Conservation (phyloP, 2,797 vertebrate species). For the Schizopygopsis malacanthus region DNA sequence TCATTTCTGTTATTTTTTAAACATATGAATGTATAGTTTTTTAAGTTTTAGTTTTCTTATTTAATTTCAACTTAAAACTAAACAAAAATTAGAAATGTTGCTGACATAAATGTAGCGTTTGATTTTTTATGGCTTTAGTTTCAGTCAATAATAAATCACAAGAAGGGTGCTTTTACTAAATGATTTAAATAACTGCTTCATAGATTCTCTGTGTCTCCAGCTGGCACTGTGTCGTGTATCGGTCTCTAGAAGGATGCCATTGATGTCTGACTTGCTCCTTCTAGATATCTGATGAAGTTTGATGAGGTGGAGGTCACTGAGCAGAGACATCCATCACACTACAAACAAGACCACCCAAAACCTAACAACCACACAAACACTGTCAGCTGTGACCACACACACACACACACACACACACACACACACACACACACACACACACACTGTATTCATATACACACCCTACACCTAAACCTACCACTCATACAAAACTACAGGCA, state of each 20-base stretch:
- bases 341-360: constrained; percentile 48
- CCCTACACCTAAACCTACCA: no score
- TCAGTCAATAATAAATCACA: neutral
- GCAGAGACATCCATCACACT: constrained; percentile 31
- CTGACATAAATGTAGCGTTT: neutral
- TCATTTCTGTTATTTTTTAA: no score
- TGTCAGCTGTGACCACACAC: constrained; percentile 28
- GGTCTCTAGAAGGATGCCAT: constrained; percentile 8
- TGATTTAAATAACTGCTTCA: neutral
- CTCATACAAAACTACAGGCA: no score
- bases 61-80: no score
- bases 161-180: neutral
- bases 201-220: neutral
- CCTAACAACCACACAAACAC: neutral
- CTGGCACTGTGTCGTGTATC: constrained; percentile 7
- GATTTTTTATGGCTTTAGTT: neutral
- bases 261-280: constrained; percentile 23
- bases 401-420: constrained; percentile 5
- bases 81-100: no score
- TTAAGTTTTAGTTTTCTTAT: no score
- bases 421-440: neutral
- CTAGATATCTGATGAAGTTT: neutral
- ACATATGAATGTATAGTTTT: no score
- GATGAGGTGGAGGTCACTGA: constrained; percentile 12
- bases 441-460: neutral